Evolutionary conservation across 2,888 invertebrate genomes (phyloP).

Genomic region (Yponomeuta plumbellus): DNA sequence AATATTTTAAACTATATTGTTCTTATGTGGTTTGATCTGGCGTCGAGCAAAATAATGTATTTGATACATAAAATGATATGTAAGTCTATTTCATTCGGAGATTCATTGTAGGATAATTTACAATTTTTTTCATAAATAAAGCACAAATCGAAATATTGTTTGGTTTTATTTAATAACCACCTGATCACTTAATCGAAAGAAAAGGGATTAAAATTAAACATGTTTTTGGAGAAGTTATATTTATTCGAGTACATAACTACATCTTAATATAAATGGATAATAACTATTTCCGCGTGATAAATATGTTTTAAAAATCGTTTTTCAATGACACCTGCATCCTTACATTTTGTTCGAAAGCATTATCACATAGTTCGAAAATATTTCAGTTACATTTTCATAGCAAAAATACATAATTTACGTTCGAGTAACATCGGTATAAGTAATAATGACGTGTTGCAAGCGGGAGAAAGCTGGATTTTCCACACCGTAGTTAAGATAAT

Average conservation of each 20-base stretch:
- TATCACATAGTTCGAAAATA: slow-evolving; percentile 62
- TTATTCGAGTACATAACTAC: slow-evolving; percentile 78
- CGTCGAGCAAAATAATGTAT: slow-evolving; percentile 74
- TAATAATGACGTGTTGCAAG: slow-evolving; percentile 2
- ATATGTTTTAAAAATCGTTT: slow-evolving; percentile 65
- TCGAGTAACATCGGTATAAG: slow-evolving; percentile 40
- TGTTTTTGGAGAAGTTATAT: slow-evolving; percentile 71
- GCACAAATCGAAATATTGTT: slow-evolving; percentile 74
- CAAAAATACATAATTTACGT: slow-evolving; percentile 55
- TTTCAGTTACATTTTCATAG: slow-evolving; percentile 55
- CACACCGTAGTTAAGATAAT: not conserved
- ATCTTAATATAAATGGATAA: slow-evolving; percentile 74
- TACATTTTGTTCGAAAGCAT: slow-evolving; percentile 47
- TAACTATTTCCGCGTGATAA: slow-evolving; percentile 72
- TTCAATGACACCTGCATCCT: slow-evolving; percentile 55
- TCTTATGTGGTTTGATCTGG: slow-evolving; percentile 75
- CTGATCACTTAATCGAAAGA: not conserved
- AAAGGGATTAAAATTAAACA: slow-evolving; percentile 37
- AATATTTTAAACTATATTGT: slow-evolving; percentile 75
- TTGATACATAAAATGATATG: slow-evolving; percentile 77
- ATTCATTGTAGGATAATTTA: slow-evolving; percentile 81
- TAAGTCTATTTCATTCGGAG: slow-evolving; percentile 78
- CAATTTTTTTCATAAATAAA: slow-evolving; percentile 82
- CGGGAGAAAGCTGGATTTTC: slow-evolving; percentile 16
- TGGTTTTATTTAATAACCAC: slow-evolving; percentile 48